Evolutionary conservation across 2,113 vertebrate species (phyloP).

Genomic region (Turdus rufiventris): DNA sequence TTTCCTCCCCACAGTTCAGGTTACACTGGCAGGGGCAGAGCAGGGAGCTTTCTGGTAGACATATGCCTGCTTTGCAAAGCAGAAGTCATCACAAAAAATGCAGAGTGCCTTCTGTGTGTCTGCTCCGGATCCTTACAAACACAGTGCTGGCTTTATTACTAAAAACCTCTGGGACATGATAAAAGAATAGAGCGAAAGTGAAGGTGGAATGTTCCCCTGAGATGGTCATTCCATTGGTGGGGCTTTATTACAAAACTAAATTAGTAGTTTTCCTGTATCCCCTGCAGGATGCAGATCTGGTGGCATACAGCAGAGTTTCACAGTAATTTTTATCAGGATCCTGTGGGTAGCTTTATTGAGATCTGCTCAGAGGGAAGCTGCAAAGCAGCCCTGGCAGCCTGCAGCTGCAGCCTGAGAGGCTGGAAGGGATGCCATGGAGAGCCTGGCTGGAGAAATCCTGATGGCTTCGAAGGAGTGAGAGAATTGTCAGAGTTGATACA

Average conservation of each 20-base stretch:
- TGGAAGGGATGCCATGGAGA: background rate
- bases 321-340: background rate
- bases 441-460: background rate
- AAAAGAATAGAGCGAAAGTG: background rate
- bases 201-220: background rate
- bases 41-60: background rate
- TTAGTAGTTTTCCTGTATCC: background rate
- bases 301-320: background rate
- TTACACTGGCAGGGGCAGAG: background rate
- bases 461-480: background rate
- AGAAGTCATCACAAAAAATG: background rate
- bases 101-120: background rate
- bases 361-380: background rate
- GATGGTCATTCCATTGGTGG: background rate
- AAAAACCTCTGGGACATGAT: background rate
- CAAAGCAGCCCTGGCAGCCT: background rate
- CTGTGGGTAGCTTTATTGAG: background rate
- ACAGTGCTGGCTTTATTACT: background rate
- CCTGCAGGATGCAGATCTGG: background rate
- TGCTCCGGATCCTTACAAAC: background rate
- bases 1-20: background rate
- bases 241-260: background rate
- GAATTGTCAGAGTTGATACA: background rate
- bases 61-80: background rate
- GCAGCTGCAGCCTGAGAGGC: background rate